Percentiles rank a stretch among this genome's conserved stretches.
Conservation (phyloP, 2,888 invertebrate species). For the Monochamus alternatus region DNA sequence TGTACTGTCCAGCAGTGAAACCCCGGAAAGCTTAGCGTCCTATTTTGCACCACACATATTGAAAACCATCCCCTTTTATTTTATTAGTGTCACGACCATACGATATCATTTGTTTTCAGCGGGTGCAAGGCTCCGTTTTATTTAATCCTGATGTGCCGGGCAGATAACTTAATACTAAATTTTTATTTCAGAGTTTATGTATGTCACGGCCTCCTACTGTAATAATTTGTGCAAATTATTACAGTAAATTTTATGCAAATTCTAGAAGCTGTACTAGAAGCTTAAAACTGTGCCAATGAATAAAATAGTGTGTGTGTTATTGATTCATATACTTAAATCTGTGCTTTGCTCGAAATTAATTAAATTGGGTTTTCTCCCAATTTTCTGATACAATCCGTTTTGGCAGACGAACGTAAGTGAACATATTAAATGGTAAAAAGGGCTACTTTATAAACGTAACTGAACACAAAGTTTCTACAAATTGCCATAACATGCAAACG, state of each 20-base stretch:
- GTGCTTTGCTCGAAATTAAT: no score
- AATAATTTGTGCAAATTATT: no score
- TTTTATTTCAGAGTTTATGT: slow-evolving; percentile 45
- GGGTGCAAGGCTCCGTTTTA: slow-evolving; percentile 54
- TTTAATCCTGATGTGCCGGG: slow-evolving; percentile 57
- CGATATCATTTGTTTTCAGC: slow-evolving; percentile 60
- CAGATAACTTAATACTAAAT: slow-evolving; percentile 54
- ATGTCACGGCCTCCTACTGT: neutral
- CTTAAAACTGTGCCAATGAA: no score
- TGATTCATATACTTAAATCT: no score
- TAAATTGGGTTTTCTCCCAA: no score
- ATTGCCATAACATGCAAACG: slow-evolving; percentile 55
- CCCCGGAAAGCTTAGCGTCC: slow-evolving; percentile 49
- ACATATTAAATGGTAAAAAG: neutral
- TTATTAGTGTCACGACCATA: slow-evolving; percentile 57
- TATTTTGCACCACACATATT: slow-evolving; percentile 38
- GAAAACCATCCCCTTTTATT: slow-evolving; percentile 42
- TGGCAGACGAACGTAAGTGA: no score
- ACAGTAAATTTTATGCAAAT: no score
- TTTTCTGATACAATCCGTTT: no score
- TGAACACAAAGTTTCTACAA: slow-evolving; percentile 49
- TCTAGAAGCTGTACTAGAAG: no score
- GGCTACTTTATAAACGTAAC: slow-evolving; percentile 35
- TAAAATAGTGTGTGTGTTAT: no score
- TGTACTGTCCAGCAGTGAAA: slow-evolving; percentile 56